Conservation (phyloP, 2,797 vertebrate genomes). For the Poeciliopsis paucimaculata region DNA sequence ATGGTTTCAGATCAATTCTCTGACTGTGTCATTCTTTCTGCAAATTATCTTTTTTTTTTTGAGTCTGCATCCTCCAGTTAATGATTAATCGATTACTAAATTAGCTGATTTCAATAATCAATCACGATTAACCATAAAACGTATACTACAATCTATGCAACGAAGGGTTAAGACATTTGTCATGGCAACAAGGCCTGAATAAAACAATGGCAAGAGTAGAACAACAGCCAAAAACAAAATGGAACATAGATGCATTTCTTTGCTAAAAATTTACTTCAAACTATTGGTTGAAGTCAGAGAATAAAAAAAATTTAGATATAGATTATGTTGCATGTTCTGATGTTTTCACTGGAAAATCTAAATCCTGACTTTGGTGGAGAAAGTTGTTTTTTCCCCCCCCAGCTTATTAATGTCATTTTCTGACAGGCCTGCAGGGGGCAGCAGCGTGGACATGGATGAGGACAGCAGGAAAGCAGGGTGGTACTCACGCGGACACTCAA, state of each 20-base stretch:
- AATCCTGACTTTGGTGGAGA: background rate
- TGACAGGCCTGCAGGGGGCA: background rate
- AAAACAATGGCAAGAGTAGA: background rate
- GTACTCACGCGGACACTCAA: slow-evolving; percentile 98
- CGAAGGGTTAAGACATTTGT: background rate
- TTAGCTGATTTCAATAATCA: too few relatives aligned
- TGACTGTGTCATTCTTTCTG: too few relatives aligned
- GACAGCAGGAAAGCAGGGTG: slow-evolving; percentile 74
- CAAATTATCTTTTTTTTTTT: too few relatives aligned
- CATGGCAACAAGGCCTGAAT: background rate
- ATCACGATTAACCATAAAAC: too few relatives aligned
- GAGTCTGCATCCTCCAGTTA: too few relatives aligned
- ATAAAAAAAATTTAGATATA: background rate
- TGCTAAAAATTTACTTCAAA: too few relatives aligned
- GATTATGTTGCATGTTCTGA: background rate
- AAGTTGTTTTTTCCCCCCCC: background rate
- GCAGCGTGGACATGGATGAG: background rate
- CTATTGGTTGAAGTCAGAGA: too few relatives aligned
- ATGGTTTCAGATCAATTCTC: too few relatives aligned
- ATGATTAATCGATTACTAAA: too few relatives aligned
- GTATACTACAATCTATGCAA: background rate
- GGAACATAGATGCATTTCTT: background rate
- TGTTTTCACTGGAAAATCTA: background rate
- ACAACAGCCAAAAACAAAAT: background rate
- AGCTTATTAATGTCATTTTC: background rate